Evolutionary conservation across 2,113 vertebrate genomes (phyloP), one percentile per base, ranked within the genome.

Genomic region (Lasiurus borealis): DNA sequence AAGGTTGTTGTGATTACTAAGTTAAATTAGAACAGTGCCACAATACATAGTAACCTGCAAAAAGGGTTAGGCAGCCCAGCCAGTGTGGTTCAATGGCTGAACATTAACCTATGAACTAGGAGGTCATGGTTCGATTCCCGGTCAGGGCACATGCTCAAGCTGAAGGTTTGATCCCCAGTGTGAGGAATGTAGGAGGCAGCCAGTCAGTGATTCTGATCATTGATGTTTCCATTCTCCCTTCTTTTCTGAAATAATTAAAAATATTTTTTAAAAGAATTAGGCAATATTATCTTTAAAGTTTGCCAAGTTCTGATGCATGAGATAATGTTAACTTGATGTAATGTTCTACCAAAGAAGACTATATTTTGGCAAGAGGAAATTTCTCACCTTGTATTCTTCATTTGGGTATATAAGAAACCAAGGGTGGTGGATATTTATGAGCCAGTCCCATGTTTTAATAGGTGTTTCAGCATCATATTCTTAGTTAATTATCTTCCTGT

Each of bases 401-500:
- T 85, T 76, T 94, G 40, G 8, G 3, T 3, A 75, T 40, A 91
- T 48, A 66, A 87, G 40, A 96, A 86, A 90, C 85, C 91, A 11
- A 78, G 73, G 93, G 52, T 78, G 88, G 16, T 81, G 83, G n/a
- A 50, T 92, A 59, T 88, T 85, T 95, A 44, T 29, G 6, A 62
- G 44, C 91, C 54, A 93, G 81, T 93, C 34, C 77, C 54, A 78
- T 40, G 82, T 94, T 80, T 85, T 69, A 68, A 82, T 90, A 27
- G 69, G 6, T 96, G 69, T 95, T 91, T 86, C 52, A 89, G 23
- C 44, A 80, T 76, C 71, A 66, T 81, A 85, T 69, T 96, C 36
- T 96, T 75, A 96, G 88, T 64, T 83, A 64, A 48, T 76, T 96
- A 5, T 97, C 64, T 97, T 95, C 80, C 84, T 94, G 52, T 95